A percentile compares a stretch with the other conserved stretches of the same genome.
Evolutionary conservation across 2,888 invertebrate genomes (phyloP).

Genomic region (Anoplius nigerrimus): DNA sequence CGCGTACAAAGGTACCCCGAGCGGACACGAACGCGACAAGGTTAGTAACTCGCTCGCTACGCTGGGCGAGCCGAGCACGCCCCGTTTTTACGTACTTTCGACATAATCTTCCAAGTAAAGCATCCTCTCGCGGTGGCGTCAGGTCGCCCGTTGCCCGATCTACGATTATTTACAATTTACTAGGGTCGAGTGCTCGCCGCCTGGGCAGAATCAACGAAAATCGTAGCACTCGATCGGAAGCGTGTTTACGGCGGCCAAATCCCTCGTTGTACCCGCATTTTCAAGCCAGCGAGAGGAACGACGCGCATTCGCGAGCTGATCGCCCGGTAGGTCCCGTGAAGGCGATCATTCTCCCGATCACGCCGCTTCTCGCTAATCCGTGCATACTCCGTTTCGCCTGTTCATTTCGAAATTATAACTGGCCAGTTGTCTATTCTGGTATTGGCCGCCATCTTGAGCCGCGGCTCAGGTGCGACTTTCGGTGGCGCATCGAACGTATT

Average conservation of each 20-base stretch:
- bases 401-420: constrained; percentile 49
- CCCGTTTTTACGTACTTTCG: constrained; percentile 87
- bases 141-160: constrained; percentile 51
- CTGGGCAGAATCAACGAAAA: constrained; percentile 52
- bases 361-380: constrained; percentile 26
- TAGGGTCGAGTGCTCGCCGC: constrained; percentile 51
- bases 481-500: too few relatives aligned
- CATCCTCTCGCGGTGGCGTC: constrained; percentile 80
- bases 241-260: constrained; percentile 65
- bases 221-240: constrained; percentile 60
- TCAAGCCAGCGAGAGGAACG: constrained; percentile 33
- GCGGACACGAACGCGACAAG: constrained; percentile 46
- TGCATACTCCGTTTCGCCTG: constrained; percentile 26
- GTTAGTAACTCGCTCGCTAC: constrained; percentile 58
- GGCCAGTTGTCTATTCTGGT: constrained; percentile 43
- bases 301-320: constrained; percentile 33
- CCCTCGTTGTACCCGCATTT: constrained; percentile 59
- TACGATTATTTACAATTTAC: constrained; percentile 58
- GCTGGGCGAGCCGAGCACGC: constrained; percentile 47
- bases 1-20: constrained; percentile 28
- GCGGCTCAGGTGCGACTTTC: constrained; percentile 32
- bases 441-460: constrained; percentile 49
- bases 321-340: constrained; percentile 21
- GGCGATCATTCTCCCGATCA: constrained; percentile 36
- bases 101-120: constrained; percentile 98